Conservation (phyloP, 2,797 vertebrate genomes). For the Myioborus melanocephalus region DNA sequence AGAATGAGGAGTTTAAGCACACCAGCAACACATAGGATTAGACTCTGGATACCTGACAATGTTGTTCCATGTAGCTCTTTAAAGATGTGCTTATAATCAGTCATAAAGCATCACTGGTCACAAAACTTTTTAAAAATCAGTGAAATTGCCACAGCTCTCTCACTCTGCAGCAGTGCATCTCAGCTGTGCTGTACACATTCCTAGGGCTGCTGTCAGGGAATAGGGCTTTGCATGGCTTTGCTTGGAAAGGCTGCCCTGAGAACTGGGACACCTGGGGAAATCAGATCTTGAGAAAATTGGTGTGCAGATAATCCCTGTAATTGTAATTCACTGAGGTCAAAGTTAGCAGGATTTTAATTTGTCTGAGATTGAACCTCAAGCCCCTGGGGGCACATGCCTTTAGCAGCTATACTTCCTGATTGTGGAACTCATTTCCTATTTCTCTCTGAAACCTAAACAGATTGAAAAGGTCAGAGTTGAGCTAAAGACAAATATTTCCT, state of each 20-base stretch:
- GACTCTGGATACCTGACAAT: not conserved
- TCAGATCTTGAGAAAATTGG: conserved; percentile 59
- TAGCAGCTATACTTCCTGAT: conserved; percentile 70
- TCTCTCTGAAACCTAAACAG: conserved; percentile 67
- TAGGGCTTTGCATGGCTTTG: not conserved
- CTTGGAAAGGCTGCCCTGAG: not conserved
- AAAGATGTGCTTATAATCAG: not conserved
- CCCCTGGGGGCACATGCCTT: conserved; percentile 55
- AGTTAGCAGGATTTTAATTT: conserved; percentile 69
- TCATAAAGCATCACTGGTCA: not conserved
- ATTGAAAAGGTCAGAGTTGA: conserved; percentile 57
- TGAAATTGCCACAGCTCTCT: not conserved
- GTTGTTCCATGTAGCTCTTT: not conserved
- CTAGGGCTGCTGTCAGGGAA: not conserved
- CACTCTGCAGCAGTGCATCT: not conserved
- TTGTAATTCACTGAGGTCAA: conserved; percentile 69
- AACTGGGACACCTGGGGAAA: conserved; percentile 21
- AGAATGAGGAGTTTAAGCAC: not conserved
- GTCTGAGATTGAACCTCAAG: conserved; percentile 66
- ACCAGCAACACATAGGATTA: not conserved
- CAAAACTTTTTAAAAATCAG: not conserved
- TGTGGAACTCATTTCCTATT: conserved; percentile 73
- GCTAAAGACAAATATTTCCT: conserved; percentile 54
- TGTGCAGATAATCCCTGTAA: conserved; percentile 63
- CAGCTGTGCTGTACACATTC: not conserved